phyloP scores from a whole-genome alignment of 2,888 invertebrate genomes.

The Orthosia gothica region DNA sequence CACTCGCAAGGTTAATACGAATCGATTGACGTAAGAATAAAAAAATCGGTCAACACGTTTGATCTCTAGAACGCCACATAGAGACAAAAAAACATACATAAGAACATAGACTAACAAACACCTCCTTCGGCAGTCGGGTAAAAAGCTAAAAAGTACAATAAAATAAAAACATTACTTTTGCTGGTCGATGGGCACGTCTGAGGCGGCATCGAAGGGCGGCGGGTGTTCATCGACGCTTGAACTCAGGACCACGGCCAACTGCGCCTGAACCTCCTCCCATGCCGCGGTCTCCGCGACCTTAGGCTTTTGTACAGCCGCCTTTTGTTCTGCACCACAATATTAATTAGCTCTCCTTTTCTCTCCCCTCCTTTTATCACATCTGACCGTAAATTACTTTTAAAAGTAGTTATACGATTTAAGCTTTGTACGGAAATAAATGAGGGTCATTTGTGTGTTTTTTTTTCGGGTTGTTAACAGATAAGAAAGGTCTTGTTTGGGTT shows the following conservation, averaged over 20 bases:
- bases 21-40: too few relatives aligned
- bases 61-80: too few relatives aligned
- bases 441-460: slow-evolving; percentile 56
- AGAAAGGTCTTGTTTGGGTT: slow-evolving; percentile 42
- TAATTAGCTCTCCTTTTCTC: slow-evolving; percentile 53
- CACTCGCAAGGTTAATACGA: too few relatives aligned
- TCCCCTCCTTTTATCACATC: slow-evolving; percentile 68
- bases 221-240: slow-evolving; percentile 91
- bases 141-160: slow-evolving; percentile 17
- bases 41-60: too few relatives aligned
- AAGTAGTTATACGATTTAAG: slow-evolving; percentile 60
- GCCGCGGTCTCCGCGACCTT: slow-evolving; percentile 72
- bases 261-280: slow-evolving; percentile 93
- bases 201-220: slow-evolving; percentile 96
- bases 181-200: slow-evolving; percentile 96
- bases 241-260: slow-evolving; percentile 92
- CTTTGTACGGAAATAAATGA: slow-evolving; percentile 57
- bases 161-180: slow-evolving; percentile 93
- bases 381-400: slow-evolving; percentile 67
- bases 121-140: too few relatives aligned
- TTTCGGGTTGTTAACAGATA: slow-evolving; percentile 55
- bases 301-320: slow-evolving; percentile 67
- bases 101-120: too few relatives aligned
- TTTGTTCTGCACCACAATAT: slow-evolving; percentile 72
- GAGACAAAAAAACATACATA: too few relatives aligned